phyloP scores from a whole-genome alignment of 2,888 invertebrate species.

The Mallateleia sp. region DNA sequence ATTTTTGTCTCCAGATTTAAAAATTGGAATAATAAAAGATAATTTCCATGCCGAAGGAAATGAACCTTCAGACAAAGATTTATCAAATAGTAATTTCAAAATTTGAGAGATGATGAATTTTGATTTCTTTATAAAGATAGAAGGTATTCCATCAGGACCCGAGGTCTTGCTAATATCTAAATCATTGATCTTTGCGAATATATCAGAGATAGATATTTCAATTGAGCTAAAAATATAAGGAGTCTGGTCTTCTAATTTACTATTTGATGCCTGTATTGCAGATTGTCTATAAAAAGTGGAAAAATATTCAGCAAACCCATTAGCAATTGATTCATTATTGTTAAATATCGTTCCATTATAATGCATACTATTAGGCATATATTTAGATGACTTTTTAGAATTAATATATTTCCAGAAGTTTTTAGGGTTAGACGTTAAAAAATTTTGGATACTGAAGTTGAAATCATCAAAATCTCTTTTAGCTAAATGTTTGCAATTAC shows the following conservation, averaged over 20 bases:
- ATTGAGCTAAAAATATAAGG: background rate
- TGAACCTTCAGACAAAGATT: background rate
- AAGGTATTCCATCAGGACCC: slow-evolving; percentile 3
- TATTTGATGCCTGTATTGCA: too few species aligned
- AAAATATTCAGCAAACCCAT: slow-evolving; percentile 22
- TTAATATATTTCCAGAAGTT: slow-evolving; percentile 27
- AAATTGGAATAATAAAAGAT: slow-evolving; percentile 18
- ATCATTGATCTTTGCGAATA: background rate
- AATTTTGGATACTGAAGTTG: background rate
- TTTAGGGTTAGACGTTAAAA: background rate
- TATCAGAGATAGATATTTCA: background rate
- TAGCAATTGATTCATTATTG: background rate
- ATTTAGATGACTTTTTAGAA: slow-evolving; percentile 8
- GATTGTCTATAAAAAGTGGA: slow-evolving; percentile 10
- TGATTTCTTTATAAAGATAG: slow-evolving; percentile 2
- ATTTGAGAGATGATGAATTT: background rate
- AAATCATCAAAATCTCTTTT: background rate
- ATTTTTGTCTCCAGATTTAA: slow-evolving; percentile 9
- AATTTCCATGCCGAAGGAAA: slow-evolving; percentile 21
- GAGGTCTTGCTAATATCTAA: background rate
- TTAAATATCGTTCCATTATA: background rate
- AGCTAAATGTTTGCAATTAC: background rate
- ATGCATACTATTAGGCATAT: background rate
- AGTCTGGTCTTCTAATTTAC: background rate
- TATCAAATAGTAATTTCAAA: slow-evolving; percentile 13